A percentile compares a stretch with the other conserved stretches of the same genome.
Evolutionary conservation across 2,888 invertebrate species (phyloP).

Genomic region (Bruchidius siliquastri): DNA sequence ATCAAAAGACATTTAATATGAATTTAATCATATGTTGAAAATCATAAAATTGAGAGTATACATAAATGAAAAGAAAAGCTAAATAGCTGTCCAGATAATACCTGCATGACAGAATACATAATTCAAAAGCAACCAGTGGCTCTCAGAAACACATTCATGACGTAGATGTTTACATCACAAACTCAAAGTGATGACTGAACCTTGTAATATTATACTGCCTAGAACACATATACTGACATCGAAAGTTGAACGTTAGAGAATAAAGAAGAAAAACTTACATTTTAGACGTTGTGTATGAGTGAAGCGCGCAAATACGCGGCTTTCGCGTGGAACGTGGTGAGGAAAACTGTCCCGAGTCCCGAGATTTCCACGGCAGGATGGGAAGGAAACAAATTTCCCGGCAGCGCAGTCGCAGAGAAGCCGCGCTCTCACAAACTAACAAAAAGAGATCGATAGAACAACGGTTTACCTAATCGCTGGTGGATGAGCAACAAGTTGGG

Average conservation of each 20-base stretch:
- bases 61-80: no score
- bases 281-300: constrained; percentile 12
- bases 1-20: no score
- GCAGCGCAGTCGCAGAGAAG: constrained; percentile 30
- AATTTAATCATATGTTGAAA: no score
- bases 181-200: no score
- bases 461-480: constrained; percentile 27
- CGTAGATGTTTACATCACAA: neutral
- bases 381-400: constrained; percentile 28
- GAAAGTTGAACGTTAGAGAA: neutral
- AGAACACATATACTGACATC: neutral
- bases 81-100: no score
- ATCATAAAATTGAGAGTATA: no score
- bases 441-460: constrained; percentile 33
- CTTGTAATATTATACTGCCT: no score
- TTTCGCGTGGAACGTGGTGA: constrained; percentile 10
- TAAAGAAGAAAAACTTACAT: constrained; percentile 13
- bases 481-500: constrained; percentile 30
- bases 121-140: neutral
- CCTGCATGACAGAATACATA: neutral
- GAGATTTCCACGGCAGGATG: constrained; percentile 25
- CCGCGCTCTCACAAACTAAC: constrained; percentile 29
- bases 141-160: neutral
- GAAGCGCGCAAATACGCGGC: constrained; percentile 11
- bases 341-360: constrained; percentile 24